Evolutionary conservation across 1,140 invertebrate genomes (phyloP).

Genomic region (Homalodisca vitripennis): DNA sequence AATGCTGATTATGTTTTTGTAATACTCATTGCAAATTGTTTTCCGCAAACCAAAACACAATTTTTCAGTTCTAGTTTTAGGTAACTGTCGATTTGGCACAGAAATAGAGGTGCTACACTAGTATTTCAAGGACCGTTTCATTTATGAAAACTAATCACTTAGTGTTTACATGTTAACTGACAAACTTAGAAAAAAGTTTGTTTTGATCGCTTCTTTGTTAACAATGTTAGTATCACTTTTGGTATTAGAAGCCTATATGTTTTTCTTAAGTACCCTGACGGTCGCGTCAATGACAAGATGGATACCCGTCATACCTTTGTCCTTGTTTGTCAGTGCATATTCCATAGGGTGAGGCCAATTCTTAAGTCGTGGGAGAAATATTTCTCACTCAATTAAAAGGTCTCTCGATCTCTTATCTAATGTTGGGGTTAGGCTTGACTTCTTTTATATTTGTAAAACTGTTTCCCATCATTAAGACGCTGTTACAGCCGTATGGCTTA

Average conservation of each 20-base stretch:
- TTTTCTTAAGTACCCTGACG: constrained; percentile 44
- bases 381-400: constrained; percentile 25
- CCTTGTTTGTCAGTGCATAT: constrained; percentile 10
- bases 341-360: constrained; percentile 26
- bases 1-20: no score
- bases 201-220: constrained; percentile 54
- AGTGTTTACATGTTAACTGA: no score
- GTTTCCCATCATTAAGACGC: constrained; percentile 18
- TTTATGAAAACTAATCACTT: no score
- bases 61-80: no score
- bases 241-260: constrained; percentile 20
- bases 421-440: background rate
- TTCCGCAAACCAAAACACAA: no score
- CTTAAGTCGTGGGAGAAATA: constrained; percentile 32
- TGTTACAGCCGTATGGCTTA: constrained; percentile 31
- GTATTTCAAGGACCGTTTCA: no score
- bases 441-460: constrained; percentile 31
- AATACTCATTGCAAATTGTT: no score
- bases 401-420: constrained; percentile 23
- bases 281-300: constrained; percentile 39
- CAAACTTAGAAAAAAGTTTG: constrained; percentile 54
- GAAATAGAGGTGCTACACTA: no score
- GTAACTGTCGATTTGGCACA: no score
- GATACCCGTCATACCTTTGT: constrained; percentile 28
- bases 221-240: constrained; percentile 50